These are phyloP conservation scores for Stylophora pistillata DNA, from an alignment of 64 coral and sea anemone species.

Conservation along the genomic window DNA sequence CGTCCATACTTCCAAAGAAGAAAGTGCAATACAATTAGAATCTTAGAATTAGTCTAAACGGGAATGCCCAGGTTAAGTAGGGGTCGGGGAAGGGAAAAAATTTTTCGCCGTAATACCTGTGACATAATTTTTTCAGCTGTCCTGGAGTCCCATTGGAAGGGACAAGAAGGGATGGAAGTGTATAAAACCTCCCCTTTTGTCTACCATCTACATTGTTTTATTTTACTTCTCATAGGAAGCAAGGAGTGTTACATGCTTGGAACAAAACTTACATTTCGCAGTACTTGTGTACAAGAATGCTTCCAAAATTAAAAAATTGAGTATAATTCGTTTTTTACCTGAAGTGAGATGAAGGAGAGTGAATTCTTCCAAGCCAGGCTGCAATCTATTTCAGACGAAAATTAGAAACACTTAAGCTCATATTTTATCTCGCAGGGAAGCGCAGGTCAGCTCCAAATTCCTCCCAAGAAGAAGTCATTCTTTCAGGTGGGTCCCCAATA, in stretches of 20 bases:
- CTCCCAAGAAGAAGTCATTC: not conserved
- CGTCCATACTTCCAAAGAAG: conserved; percentile 83
- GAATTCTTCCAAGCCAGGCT: conserved; percentile 82
- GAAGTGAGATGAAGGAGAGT: conserved; percentile 86
- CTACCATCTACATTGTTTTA: no score
- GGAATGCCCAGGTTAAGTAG: not conserved
- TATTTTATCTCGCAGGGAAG: not conserved
- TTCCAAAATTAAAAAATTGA: not conserved
- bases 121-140: no score
- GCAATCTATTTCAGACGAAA: conserved; percentile 56
- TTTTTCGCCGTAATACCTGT: no score
- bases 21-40: not conserved
- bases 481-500: no score
- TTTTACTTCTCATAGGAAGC: no score
- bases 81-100: no score
- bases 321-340: conserved; percentile 44
- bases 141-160: no score
- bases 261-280: no score
- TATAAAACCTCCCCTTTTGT: no score
- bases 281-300: no score
- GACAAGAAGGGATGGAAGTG: no score
- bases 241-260: no score
- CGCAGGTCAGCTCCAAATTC: not conserved
- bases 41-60: not conserved
- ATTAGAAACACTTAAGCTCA: not conserved